Conservation (phyloP, 2,797 vertebrate species). For the Fistularia tabacaria region DNA sequence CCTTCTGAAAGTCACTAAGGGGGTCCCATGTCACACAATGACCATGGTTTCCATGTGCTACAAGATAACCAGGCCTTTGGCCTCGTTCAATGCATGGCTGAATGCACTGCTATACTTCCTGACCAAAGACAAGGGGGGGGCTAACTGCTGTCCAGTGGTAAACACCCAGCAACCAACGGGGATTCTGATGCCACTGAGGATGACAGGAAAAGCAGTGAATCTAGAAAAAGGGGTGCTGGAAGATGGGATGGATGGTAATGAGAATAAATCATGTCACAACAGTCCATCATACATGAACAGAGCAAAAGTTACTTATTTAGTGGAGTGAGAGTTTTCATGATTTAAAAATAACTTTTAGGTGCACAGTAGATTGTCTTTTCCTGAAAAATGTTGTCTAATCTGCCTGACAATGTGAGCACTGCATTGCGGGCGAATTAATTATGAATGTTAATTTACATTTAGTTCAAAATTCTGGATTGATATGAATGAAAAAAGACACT, state of each 20-base stretch:
- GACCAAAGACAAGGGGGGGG: slow-evolving; percentile 77
- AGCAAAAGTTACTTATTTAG: slow-evolving; percentile 41
- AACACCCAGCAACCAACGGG: slow-evolving; percentile 48
- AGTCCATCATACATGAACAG: slow-evolving; percentile 39
- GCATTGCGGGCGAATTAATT: too few species aligned
- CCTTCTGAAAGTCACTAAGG: slow-evolving; percentile 71
- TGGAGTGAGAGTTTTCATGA: slow-evolving; percentile 31
- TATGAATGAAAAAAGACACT: too few species aligned
- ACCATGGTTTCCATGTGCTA: slow-evolving; percentile 81
- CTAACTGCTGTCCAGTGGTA: slow-evolving; percentile 63
- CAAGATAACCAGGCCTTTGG: slow-evolving; percentile 81
- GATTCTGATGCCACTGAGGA: slow-evolving; percentile 65
- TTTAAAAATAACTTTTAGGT: slow-evolving; percentile 1
- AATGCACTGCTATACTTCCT: slow-evolving; percentile 84
- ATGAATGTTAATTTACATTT: too few species aligned
- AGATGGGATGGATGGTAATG: slow-evolving; percentile 45
- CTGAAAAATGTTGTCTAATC: not conserved
- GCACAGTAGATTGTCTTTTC: slow-evolving; percentile 7
- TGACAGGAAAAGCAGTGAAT: slow-evolving; percentile 63
- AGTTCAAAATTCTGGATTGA: too few species aligned
- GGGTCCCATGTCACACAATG: slow-evolving; percentile 75
- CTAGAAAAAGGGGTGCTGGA: slow-evolving; percentile 41
- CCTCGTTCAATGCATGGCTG: slow-evolving; percentile 83
- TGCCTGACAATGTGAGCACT: too few species aligned
- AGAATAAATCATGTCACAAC: slow-evolving; percentile 46